Evolutionary conservation across 1,140 invertebrate genomes (phyloP).

Genomic region (Teleopsis dalmanni): DNA sequence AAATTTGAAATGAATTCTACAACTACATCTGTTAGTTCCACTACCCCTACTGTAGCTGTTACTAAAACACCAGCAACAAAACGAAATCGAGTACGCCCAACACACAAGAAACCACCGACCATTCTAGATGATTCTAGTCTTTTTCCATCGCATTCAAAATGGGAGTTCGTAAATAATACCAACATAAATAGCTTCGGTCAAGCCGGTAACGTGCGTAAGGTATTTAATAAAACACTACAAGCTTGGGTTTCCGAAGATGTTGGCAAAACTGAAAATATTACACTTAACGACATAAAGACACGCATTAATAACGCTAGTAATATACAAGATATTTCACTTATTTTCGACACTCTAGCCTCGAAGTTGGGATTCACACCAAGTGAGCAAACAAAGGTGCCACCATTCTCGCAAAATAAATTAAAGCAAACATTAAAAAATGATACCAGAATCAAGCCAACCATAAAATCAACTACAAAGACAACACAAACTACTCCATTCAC

Average conservation of each 20-base stretch:
- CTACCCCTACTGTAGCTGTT: conserved; percentile 1
- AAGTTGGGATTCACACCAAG: conserved; percentile 40
- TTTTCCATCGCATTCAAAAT: conserved; percentile 42
- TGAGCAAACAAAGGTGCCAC: conserved; percentile 32
- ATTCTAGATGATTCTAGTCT: conserved; percentile 37
- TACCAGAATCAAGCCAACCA: conserved; percentile 7
- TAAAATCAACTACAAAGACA: conserved; percentile 6
- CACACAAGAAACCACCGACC: conserved; percentile 18
- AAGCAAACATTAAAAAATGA: conserved; percentile 18
- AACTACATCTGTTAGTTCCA: conserved; percentile 10
- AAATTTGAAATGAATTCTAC: conserved; percentile 3
- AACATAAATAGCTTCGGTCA: conserved; percentile 19
- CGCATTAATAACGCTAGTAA: conserved; percentile 41
- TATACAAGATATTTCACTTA: conserved; percentile 41
- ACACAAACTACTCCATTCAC: conserved; percentile 1
- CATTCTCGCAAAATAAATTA: conserved; percentile 37
- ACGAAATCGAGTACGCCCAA: conserved; percentile 21
- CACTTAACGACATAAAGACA: conserved; percentile 33
- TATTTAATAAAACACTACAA: conserved; percentile 41
- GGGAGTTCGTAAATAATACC: conserved; percentile 39
- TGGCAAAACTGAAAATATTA: conserved; percentile 29
- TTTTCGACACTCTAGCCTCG: conserved; percentile 41
- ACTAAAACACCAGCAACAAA: not conserved
- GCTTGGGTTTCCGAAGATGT: conserved; percentile 42
- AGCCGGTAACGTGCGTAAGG: conserved; percentile 30